A percentile compares a stretch with the other conserved stretches of the same genome.
These are phyloP conservation scores for Sebastolobus alascanus DNA, from an alignment of 2,797 vertebrate species.

Conservation along the genomic window DNA sequence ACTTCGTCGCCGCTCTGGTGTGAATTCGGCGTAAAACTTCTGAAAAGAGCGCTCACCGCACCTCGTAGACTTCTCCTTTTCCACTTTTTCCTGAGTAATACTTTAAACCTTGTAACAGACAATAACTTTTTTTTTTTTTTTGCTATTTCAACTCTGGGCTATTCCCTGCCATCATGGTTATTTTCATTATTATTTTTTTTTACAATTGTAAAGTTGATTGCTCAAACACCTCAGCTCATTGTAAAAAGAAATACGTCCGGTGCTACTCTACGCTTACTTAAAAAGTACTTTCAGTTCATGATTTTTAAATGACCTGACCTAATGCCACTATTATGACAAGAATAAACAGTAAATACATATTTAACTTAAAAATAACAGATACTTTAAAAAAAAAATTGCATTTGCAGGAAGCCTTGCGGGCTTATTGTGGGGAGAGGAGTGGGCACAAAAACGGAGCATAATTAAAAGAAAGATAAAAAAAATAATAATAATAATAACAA, in stretches of 20 bases:
- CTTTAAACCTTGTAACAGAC: conserved; percentile 88
- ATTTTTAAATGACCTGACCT: conserved; percentile 87
- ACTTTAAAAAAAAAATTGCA: conserved; percentile 72
- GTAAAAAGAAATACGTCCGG: conserved; percentile 73
- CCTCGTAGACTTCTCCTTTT: conserved; percentile 74
- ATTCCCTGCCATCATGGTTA: conserved; percentile 90
- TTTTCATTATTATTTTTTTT: conserved; percentile 81
- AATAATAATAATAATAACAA: conserved; percentile 70
- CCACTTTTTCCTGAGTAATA: conserved; percentile 90
- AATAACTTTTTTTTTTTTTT: conserved; percentile 83
- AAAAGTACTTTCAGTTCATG: conserved; percentile 67
- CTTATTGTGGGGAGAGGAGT: conserved; percentile 71
- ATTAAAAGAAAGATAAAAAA: conserved; percentile 86
- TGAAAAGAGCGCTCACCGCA: conserved; percentile 76
- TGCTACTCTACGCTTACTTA: conserved; percentile 78
- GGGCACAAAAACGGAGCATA: conserved; percentile 76
- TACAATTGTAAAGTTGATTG: conserved; percentile 91
- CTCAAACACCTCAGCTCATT: conserved; percentile 89
- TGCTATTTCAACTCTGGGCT: conserved; percentile 93
- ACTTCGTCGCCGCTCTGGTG: too few relatives aligned
- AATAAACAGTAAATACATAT: conserved; percentile 76
- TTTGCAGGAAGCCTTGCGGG: conserved; percentile 75
- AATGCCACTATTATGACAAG: conserved; percentile 83
- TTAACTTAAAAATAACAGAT: conserved; percentile 67
- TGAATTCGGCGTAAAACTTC: conserved; percentile 53